Evolutionary conservation across 2,888 invertebrate species (phyloP).

Genomic region (Eupeodes luniger): DNA sequence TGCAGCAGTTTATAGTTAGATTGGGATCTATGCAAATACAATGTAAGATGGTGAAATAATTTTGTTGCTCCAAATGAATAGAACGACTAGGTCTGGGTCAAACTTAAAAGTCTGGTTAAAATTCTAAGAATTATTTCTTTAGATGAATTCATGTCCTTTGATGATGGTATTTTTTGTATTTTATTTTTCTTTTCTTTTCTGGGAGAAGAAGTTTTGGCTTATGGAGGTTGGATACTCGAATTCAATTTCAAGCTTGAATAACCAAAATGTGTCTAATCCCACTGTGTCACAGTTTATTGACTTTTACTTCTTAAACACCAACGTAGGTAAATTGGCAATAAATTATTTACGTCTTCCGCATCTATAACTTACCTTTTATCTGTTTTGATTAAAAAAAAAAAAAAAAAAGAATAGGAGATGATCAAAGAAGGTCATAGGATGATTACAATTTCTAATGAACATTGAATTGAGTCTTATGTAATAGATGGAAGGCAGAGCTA

Average conservation of each 20-base stretch:
- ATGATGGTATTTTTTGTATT: background rate
- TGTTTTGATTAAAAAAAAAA: background rate
- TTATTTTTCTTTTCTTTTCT: background rate
- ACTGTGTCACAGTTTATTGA: background rate
- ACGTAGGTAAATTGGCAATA: background rate
- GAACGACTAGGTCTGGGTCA: background rate
- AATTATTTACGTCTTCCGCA: background rate
- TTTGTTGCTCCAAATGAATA: background rate
- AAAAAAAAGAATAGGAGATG: background rate
- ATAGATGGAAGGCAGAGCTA: too few species aligned
- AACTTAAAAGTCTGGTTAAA: background rate
- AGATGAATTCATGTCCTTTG: background rate
- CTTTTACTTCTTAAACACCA: background rate
- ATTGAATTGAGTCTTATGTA: too few species aligned
- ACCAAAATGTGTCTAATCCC: background rate
- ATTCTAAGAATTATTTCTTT: background rate
- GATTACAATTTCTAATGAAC: too few species aligned
- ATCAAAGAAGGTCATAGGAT: background rate
- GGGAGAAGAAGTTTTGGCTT: background rate
- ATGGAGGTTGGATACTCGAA: background rate
- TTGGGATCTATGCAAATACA: background rate
- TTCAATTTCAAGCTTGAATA: constrained; percentile 9
- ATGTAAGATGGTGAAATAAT: background rate
- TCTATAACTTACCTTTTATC: background rate
- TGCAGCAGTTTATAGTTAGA: background rate